Evolutionary conservation across 2,888 invertebrate species (phyloP), one percentile per base, ranked within the genome.

Genomic region (Lepidochitona cinerea): DNA sequence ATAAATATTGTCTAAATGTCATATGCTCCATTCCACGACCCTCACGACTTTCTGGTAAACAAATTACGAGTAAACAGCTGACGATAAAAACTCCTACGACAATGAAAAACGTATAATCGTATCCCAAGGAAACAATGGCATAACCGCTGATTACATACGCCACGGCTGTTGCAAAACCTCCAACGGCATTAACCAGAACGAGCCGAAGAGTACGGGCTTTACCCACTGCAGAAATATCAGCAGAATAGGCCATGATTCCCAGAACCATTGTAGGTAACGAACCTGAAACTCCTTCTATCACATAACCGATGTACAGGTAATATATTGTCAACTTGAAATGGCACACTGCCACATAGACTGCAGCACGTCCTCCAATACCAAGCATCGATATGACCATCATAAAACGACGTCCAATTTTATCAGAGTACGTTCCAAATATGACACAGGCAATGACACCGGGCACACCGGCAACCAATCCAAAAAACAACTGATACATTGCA

Each of bases 241-340:
- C 76, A 5, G 76, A 74, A 59, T 79, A 78, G 5, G 81, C 75
- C 52, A 81, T 77, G 18, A 74, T 64, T 5, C 75, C 80, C 4
- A 78, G 70, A 9, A 82, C 41, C 23, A 79, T 66, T 7, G 73
- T 75, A 53, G 74, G 74, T 68, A 77, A 71, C 18, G 76, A 75
- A 0, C 82, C 84, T 12, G 79, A 79, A 1, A 73, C 18, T 1
- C 80, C 84, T 37, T 83, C 81, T 0, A 81, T 23, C 36, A 76
- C 65, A 49, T 71, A 70, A 14, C 73, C 77, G 26, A 76, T 74
- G 29, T 4, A 59, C 1, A 59, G 29, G 59, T 59, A 59, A 29
- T 59, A 59, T 14, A 59, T 23, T 29, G 59, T 14, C 23, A 59
- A 32, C 18, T 59, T 29, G 29, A 23, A 59, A 26, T 59, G 59